Percentiles rank a stretch among this genome's conserved stretches.
phyloP scores from a whole-genome alignment of 2,113 vertebrate species.

The Gnathonemus longibarbis region DNA sequence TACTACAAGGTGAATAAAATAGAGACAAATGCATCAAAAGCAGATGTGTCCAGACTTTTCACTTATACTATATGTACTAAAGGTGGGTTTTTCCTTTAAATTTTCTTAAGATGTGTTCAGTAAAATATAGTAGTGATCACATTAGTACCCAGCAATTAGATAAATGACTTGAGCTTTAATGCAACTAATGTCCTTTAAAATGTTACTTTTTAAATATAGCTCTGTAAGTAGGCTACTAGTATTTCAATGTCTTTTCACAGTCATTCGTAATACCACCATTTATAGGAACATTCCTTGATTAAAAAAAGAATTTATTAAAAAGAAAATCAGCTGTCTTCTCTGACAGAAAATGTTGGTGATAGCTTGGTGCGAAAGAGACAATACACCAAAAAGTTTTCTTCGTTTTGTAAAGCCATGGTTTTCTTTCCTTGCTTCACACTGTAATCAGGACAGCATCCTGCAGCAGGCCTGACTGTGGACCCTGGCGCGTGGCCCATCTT shows the following conservation, averaged over 20 bases:
- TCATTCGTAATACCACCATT: background rate
- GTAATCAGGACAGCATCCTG: conserved; percentile 5
- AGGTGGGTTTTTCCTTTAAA: background rate
- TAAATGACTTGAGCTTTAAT: background rate
- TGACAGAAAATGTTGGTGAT: background rate
- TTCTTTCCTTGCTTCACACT: background rate
- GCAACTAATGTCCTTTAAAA: background rate
- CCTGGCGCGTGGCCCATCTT: background rate
- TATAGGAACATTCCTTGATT: background rate
- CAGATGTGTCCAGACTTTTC: background rate
- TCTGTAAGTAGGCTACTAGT: background rate
- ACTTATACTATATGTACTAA: background rate
- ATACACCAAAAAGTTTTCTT: background rate
- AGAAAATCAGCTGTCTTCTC: background rate
- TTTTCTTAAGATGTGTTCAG: background rate
- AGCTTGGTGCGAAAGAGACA: background rate
- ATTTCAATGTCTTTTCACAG: background rate
- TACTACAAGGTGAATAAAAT: background rate
- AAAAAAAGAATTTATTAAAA: background rate
- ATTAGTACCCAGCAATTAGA: background rate
- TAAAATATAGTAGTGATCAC: background rate
- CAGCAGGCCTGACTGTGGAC: background rate
- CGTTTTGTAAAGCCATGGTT: background rate
- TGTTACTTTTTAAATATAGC: background rate
- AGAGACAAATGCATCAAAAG: background rate